Conservation (phyloP, 1,140 invertebrate genomes). For the Stegodyphus dumicola region DNA sequence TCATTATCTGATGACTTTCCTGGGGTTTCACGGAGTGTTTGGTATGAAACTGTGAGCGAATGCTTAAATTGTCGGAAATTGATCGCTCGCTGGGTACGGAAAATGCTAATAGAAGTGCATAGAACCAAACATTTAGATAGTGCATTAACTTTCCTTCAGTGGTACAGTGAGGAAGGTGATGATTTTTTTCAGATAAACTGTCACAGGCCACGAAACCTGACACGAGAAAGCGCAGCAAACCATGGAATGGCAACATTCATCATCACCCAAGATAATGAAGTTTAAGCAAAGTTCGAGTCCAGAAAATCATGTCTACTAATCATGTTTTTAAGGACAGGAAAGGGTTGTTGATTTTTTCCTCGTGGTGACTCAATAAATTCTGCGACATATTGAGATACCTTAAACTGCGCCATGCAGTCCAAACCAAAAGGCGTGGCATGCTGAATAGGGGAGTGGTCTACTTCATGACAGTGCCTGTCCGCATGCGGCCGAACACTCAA, state of each 20-base stretch:
- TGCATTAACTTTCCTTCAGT: background rate
- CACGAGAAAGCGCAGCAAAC: too few species aligned
- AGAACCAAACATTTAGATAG: background rate
- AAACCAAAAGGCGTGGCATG: background rate
- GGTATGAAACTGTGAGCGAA: background rate
- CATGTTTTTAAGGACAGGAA: background rate
- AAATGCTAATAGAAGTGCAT: background rate
- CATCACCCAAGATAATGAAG: background rate
- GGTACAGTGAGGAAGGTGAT: background rate
- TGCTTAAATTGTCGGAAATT: background rate
- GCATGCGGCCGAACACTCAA: slow-evolving; percentile 54
- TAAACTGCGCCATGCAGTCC: background rate
- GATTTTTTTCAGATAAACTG: background rate
- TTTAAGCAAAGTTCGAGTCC: background rate
- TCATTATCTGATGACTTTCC: background rate
- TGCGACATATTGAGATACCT: background rate
- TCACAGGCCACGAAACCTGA: background rate
- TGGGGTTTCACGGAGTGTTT: background rate
- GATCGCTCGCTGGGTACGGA: background rate
- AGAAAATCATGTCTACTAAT: background rate
- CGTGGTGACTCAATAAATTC: background rate
- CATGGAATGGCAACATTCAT: background rate
- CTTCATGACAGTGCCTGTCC: slow-evolving; percentile 64
- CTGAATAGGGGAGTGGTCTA: background rate
- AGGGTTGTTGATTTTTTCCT: background rate